A percentile compares a stretch with the other conserved stretches of the same genome.
phyloP scores from a whole-genome alignment of 1,140 invertebrate species.

The Armadillidium nasatum region DNA sequence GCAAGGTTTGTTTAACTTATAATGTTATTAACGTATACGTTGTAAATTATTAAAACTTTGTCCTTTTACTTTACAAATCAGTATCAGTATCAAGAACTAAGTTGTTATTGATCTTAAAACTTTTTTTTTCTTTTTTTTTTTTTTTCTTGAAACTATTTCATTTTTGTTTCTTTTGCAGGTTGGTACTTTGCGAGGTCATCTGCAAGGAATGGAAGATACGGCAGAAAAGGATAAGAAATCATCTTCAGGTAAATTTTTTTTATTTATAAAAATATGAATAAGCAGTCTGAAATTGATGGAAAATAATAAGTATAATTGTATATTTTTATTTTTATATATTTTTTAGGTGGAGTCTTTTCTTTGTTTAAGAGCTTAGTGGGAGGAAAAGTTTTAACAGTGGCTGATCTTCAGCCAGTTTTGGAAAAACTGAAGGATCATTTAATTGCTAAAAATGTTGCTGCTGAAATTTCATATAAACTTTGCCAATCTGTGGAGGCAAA shows the following conservation, averaged over 20 bases:
- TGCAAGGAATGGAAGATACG: constrained; percentile 51
- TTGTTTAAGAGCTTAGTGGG: constrained; percentile 84
- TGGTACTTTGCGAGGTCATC: constrained; percentile 51
- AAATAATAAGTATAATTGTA: too few species aligned
- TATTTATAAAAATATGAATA: too few species aligned
- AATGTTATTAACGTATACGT: background rate
- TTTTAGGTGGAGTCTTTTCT: constrained; percentile 60
- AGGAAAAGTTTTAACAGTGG: constrained; percentile 66
- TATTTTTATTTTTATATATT: too few species aligned
- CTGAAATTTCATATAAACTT: constrained; percentile 88
- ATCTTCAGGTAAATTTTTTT: background rate
- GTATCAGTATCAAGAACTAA: too few species aligned
- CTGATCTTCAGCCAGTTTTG: constrained; percentile 75
- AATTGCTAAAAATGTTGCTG: constrained; percentile 95
- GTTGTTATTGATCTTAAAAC: too few species aligned
- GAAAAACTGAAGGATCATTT: constrained; percentile 96
- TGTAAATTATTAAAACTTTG: too few species aligned
- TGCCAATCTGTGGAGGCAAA: constrained; percentile 91
- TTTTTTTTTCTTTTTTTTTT: too few species aligned
- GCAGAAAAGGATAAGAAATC: constrained; percentile 47
- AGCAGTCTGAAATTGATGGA: too few species aligned
- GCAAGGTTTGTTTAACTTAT: background rate
- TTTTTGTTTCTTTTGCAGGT: constrained; percentile 42
- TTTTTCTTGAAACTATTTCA: background rate
- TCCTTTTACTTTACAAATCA: too few species aligned